Percentiles rank a stretch among this genome's conserved stretches.
Evolutionary conservation across 1,140 invertebrate genomes (phyloP).

Genomic region (Bombyx mori): DNA sequence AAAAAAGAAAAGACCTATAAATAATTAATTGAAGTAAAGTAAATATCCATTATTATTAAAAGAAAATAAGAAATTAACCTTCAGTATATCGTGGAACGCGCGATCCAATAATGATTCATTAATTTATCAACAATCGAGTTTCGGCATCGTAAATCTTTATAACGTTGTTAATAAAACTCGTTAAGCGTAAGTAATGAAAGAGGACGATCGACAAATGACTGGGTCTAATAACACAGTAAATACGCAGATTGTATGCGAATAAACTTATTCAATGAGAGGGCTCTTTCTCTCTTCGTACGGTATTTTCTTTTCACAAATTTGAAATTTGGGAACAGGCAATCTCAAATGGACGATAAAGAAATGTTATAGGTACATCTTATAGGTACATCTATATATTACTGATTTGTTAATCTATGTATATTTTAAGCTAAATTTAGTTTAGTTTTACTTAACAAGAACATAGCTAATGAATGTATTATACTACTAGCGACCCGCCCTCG

Average conservation of each 20-base stretch:
- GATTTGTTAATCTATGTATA: too few species aligned
- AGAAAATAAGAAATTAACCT: too few species aligned
- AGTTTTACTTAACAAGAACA: neutral
- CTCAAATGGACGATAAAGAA: too few species aligned
- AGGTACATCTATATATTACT: too few species aligned
- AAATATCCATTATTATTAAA: neutral
- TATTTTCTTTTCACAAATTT: too few species aligned
- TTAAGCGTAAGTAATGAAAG: conserved; percentile 21
- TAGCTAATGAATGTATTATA: neutral
- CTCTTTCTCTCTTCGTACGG: too few species aligned
- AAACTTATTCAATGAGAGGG: too few species aligned
- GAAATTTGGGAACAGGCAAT: too few species aligned
- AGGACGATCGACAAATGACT: conserved; percentile 18
- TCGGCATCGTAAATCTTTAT: conserved; percentile 17
- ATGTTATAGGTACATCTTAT: too few species aligned
- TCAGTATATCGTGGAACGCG: neutral
- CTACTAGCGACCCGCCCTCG: too few species aligned
- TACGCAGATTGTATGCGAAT: conserved; percentile 11
- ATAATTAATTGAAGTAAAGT: neutral
- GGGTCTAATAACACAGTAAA: conserved; percentile 12
- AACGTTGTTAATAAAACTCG: conserved; percentile 23
- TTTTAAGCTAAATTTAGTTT: neutral
- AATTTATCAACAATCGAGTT: conserved; percentile 10
- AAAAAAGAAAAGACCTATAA: neutral
- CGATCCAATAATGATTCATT: conserved; percentile 10